Percentiles rank a stretch among this genome's conserved stretches.
phyloP scores from a whole-genome alignment of 2,797 vertebrate genomes.

The Australoheros facetus region DNA sequence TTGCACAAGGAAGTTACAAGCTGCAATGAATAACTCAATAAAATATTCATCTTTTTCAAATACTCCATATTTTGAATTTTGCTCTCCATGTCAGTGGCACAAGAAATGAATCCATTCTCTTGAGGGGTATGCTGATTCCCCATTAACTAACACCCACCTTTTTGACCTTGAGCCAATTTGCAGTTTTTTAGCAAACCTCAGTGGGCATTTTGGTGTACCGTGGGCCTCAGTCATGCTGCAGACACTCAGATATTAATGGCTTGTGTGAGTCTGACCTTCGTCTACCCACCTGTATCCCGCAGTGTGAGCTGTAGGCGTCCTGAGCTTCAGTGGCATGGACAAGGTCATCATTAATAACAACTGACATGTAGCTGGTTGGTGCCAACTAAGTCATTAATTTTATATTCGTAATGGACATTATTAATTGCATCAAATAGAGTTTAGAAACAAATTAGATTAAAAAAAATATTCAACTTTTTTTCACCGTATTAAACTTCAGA shows the following conservation, averaged over 20 bases:
- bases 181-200: constrained; percentile 2
- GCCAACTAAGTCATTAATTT: constrained; percentile 5
- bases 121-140: constrained; percentile 28
- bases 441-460: neutral
- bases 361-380: neutral
- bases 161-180: constrained; percentile 30
- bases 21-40: constrained; percentile 46
- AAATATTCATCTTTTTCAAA: constrained; percentile 45
- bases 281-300: neutral
- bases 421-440: neutral
- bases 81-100: neutral
- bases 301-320: constrained; percentile 9
- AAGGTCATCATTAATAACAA: constrained; percentile 29
- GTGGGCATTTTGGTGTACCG: neutral
- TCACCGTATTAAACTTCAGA: too few species aligned
- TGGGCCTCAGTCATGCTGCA: constrained; percentile 2
- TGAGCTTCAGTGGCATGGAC: neutral
- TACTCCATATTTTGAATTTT: neutral
- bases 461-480: too few species aligned
- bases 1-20: constrained; percentile 9
- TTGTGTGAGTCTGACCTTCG: constrained; percentile 17
- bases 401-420: neutral
- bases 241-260: constrained; percentile 13
- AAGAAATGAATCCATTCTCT: constrained; percentile 31
- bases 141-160: constrained; percentile 7